Base-by-base conservation (phyloP, 2,113 vertebrate genomes). In the Brachypteracias leptosomus region DNA sequence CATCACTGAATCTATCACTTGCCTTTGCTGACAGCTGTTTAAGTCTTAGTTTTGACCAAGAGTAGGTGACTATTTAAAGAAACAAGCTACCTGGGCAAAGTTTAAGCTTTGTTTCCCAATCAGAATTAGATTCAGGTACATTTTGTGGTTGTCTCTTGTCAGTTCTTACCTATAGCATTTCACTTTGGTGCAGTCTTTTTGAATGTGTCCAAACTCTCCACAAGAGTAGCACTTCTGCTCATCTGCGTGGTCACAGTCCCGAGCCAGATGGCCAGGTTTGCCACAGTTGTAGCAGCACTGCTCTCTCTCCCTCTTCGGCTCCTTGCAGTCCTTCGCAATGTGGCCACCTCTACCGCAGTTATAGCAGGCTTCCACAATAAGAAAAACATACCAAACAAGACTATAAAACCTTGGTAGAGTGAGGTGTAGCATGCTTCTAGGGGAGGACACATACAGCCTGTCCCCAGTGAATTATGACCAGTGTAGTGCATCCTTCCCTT, bases 201-300 rank as follows among this genome's bases (percentile, higher is more conserved):
- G 99, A 97, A 99, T 99, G 98, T 99, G 99, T 55, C 99, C 99
- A 71, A 99, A 99, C 67, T 99, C 99, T 63, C 99, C 99, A 87
- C 99, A 99, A 86, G 99, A 99, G 97, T 99, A 99, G 98, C 99
- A 99, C 97, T 99, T 99, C 98, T 99, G 99, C 98, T 99, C 99
- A 38, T 99, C 98, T 63, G 99, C 99, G 3, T 99, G 99, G 86
- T 99, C 99, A 67, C 99, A 99, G 97, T 99, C 99, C 6, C 99
- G 99, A 87, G 99, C 99, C 98, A 99, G 98, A 55, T 99, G 99
- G 61, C 99, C 99, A 4, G 99, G 99, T 93, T 99, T 99, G 94
- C 99, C 99, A 73, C 99, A 99, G 98, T 99, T 99, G 98, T 99
- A 99, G 98, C 99, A 99, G 91, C 99, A 99, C 75, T 99, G 99